Base-by-base conservation (phyloP, 1,140 invertebrate genomes). In the Drosophila erecta region DNA sequence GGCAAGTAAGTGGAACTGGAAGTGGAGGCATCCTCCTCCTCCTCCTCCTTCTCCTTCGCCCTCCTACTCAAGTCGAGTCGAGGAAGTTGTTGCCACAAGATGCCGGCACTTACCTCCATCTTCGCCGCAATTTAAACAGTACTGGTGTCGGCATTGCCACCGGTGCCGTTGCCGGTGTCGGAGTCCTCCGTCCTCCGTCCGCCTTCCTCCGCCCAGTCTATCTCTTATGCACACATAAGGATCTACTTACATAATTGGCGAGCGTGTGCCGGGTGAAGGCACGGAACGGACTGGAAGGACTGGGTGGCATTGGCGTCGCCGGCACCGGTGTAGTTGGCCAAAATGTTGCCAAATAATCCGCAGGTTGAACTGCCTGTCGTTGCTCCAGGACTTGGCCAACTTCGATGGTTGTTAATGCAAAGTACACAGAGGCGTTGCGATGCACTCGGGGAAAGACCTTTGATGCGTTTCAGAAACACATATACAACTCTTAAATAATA, bases 1-100 rank as follows among this genome's bases (percentile, higher is more conserved):
- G 72, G 96, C 96, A 79, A 96, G 97, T 98, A 94, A 94, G 91
- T 92, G 64, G 27, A 56, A 41, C 14, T 35, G 61, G 47, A 69
- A 73, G 59, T 60, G 60, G 60, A 53, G 37, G 14, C 14, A 50
- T n/a, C 1, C 17, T 10, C 4, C 15, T 8, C 27, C 41, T 10
- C 41, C 10, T 12, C 6, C 35, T 50, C 14, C 7, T 8, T 7
- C 17, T 7, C 17, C 8, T 4, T 24, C 41, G 1, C 41, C 11
- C 41, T 11, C 41, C 11, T 4, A 14, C 37, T 38, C 14, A 38
- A 76, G 58, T 59, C 69, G 53, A 76, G 50, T 72, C 54, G 56
- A 47, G 73, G 73, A 76, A 67, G 62, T 69, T 54, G 55, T 80
- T 76, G 72, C 50, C 73, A 24, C 46, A 81, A 74, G 74, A 81